These are phyloP conservation scores for Drosophila equinoxialis DNA, from an alignment of 1,140 invertebrate genomes.

Conservation along the genomic window DNA sequence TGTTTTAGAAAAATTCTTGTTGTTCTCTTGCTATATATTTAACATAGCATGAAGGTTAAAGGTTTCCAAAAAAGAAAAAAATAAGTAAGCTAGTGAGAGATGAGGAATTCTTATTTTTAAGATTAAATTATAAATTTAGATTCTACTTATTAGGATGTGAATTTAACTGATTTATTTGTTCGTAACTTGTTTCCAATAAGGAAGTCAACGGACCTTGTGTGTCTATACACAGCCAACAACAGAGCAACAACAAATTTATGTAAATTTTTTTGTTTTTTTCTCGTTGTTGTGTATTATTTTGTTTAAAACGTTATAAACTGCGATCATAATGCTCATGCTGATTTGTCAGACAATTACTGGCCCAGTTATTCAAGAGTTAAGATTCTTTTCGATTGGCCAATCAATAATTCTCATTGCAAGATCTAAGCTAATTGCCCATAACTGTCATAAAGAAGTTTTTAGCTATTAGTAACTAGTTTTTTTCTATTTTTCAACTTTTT, in stretches of 20 bases:
- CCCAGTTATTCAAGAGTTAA: constrained; percentile 5
- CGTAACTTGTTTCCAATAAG: constrained; percentile 63
- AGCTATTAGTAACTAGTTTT: constrained; percentile 61
- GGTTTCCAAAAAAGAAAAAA: constrained; percentile 9
- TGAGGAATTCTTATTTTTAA: constrained; percentile 17
- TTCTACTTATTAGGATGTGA: constrained; percentile 38
- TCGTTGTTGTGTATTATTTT: not conserved
- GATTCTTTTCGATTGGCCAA: not conserved
- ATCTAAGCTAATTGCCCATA: constrained; percentile 72
- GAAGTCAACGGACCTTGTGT: constrained; percentile 66
- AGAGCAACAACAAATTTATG: constrained; percentile 45
- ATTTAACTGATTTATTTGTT: constrained; percentile 23
- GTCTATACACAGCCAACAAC: constrained; percentile 34
- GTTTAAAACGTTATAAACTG: constrained; percentile 12
- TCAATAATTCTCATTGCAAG: constrained; percentile 33
- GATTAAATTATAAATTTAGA: constrained; percentile 44
- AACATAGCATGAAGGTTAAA: constrained; percentile 52
- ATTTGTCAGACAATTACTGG: not conserved
- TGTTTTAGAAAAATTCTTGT: not conserved
- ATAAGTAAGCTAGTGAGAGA: constrained; percentile 62
- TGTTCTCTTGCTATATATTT: constrained; percentile 24
- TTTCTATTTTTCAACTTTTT: constrained; percentile 37
- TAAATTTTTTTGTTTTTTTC: constrained; percentile 26
- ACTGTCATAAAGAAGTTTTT: constrained; percentile 36
- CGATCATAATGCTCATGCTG: not conserved